Evolutionary conservation across 2,888 invertebrate genomes (phyloP).

Genomic region (Coenonympha glycerion): DNA sequence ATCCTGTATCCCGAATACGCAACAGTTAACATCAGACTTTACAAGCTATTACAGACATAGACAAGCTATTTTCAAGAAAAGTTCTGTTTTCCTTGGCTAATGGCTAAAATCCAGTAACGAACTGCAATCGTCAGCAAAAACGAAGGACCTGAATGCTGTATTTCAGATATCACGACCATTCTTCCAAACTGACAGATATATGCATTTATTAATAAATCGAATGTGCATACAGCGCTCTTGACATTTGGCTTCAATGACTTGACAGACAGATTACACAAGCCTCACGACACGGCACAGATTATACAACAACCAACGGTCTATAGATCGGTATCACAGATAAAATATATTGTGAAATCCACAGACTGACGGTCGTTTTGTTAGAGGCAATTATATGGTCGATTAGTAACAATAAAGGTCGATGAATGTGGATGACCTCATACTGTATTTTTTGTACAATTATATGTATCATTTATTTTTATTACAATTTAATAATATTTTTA

Average conservation of each 20-base stretch:
- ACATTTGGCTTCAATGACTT: slow-evolving; percentile 1
- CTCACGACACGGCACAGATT: slow-evolving; percentile 12
- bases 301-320: slow-evolving; percentile 8
- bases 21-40: no score
- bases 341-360: slow-evolving; percentile 22
- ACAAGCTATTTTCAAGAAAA: no score
- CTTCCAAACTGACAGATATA: background rate
- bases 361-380: slow-evolving; percentile 25
- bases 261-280: slow-evolving; percentile 6
- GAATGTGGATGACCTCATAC: slow-evolving; percentile 26
- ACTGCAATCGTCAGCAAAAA: no score
- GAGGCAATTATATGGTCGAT: slow-evolving; percentile 28
- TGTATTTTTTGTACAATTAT: slow-evolving; percentile 21
- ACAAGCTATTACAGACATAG: no score
- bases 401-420: slow-evolving; percentile 28
- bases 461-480: no score
- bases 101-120: no score
- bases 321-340: slow-evolving; percentile 15
- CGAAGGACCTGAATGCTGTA: no score
- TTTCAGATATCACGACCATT: no score
- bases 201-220: background rate
- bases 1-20: no score
- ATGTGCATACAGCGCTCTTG: background rate
- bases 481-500: no score
- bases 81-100: no score